phyloP scores from a whole-genome alignment of 2,888 invertebrate species.

The Agrotis puta region DNA sequence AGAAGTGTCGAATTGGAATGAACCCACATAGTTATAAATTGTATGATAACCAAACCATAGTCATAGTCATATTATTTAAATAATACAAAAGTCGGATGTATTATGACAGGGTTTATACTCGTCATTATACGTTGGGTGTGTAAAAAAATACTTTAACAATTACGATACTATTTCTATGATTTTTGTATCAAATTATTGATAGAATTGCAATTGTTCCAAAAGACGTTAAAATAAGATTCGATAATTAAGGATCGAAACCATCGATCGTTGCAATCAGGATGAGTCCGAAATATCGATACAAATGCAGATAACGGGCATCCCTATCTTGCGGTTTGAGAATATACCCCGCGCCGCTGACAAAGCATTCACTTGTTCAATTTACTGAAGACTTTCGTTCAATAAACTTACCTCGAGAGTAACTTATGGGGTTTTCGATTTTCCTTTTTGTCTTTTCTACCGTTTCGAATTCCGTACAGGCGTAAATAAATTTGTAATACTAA shows the following conservation, averaged over 20 bases:
- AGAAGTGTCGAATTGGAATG: background rate
- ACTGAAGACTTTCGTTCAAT: conserved; percentile 68
- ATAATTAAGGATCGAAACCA: background rate
- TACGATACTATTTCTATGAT: no score
- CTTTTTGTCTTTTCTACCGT: conserved; percentile 50
- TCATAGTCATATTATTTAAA: background rate
- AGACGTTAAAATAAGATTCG: background rate
- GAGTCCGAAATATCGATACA: background rate
- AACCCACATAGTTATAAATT: background rate
- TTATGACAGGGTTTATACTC: no score
- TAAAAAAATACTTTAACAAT: no score
- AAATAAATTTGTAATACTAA: conserved; percentile 44
- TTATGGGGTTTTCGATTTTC: conserved; percentile 55
- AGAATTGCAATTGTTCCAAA: background rate
- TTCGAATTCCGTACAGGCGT: conserved; percentile 27
- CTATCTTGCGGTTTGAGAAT: conserved; percentile 56
- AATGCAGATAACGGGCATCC: background rate
- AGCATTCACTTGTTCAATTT: conserved; percentile 74
- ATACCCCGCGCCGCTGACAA: conserved; percentile 64
- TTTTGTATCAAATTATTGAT: background rate
- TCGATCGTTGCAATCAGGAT: background rate
- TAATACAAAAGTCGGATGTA: background rate
- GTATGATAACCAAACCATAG: background rate
- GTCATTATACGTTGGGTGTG: no score
- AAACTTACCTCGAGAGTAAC: conserved; percentile 64